Conservation (phyloP, 2,113 vertebrate species). For the Baryphthengus martii region DNA sequence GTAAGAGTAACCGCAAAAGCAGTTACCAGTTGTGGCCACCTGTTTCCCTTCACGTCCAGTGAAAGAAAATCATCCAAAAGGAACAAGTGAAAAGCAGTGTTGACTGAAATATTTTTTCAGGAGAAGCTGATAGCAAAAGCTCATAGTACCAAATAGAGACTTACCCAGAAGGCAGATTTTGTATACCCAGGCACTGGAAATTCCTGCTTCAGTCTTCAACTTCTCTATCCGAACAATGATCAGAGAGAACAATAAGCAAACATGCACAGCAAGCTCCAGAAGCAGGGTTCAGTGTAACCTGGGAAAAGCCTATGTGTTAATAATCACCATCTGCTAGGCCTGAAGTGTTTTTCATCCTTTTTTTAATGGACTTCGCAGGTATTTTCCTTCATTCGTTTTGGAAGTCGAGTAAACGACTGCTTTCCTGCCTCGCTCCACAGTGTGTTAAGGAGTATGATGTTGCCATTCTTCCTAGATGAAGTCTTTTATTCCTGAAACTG, state of each 20-base stretch:
- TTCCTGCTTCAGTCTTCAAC: not conserved
- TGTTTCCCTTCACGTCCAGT: not conserved
- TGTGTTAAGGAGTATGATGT: not conserved
- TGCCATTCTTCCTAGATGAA: conserved; percentile 25
- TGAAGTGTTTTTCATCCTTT: not conserved
- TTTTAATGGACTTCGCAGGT: not conserved
- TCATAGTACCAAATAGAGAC: not conserved
- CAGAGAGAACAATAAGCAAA: not conserved
- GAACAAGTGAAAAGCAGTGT: not conserved
- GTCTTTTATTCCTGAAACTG: conserved; percentile 50
- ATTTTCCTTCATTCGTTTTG: not conserved
- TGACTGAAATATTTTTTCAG: not conserved
- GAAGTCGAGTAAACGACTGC: not conserved
- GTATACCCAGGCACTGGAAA: not conserved
- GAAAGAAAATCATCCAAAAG: not conserved
- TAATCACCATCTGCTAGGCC: not conserved
- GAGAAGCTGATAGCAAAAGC: not conserved
- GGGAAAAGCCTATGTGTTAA: not conserved
- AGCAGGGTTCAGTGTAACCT: not conserved
- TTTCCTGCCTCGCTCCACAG: not conserved
- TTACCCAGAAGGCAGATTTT: not conserved
- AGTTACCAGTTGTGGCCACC: not conserved
- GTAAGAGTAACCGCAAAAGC: not conserved
- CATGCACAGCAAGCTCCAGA: not conserved
- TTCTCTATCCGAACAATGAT: not conserved